These are phyloP conservation scores for Dreissena polymorpha DNA, from an alignment of 1,140 invertebrate genomes.

Conservation along the genomic window DNA sequence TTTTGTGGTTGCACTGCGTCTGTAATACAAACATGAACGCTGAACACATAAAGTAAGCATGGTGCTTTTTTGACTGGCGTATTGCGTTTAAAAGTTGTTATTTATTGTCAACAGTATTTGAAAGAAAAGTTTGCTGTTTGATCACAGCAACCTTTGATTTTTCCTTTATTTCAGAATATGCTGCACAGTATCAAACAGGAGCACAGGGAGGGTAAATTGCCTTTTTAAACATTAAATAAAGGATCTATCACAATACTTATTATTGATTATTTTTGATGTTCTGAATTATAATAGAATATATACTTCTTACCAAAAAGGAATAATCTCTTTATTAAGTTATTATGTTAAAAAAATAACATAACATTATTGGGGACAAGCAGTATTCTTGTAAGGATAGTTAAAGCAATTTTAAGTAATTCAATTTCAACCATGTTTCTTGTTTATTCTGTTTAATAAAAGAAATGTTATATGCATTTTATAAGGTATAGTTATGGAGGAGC, in stretches of 20 bases:
- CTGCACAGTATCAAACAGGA: conserved; percentile 52
- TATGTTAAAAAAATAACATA: not conserved
- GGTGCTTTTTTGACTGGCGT: too few relatives aligned
- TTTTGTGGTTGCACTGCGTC: too few relatives aligned
- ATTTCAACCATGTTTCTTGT: not conserved
- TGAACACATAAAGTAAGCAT: too few relatives aligned
- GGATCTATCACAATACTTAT: not conserved
- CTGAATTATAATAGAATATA: not conserved
- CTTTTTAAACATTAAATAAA: not conserved
- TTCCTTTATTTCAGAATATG: conserved; percentile 37
- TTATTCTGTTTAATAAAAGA: not conserved
- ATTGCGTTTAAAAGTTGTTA: too few relatives aligned
- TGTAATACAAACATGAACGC: too few relatives aligned
- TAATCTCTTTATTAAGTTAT: too few relatives aligned
- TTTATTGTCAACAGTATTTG: too few relatives aligned
- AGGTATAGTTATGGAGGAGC: conserved; percentile 49
- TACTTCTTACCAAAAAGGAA: not conserved
- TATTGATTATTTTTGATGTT: not conserved
- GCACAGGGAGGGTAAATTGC: conserved; percentile 42
- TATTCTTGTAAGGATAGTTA: not conserved
- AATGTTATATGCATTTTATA: not conserved
- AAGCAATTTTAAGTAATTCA: not conserved
- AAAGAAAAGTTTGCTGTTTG: too few relatives aligned
- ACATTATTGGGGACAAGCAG: not conserved
- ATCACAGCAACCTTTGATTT: not conserved